Evolutionary conservation across 2,888 invertebrate species (phyloP).

Genomic region (Sericinus montela): DNA sequence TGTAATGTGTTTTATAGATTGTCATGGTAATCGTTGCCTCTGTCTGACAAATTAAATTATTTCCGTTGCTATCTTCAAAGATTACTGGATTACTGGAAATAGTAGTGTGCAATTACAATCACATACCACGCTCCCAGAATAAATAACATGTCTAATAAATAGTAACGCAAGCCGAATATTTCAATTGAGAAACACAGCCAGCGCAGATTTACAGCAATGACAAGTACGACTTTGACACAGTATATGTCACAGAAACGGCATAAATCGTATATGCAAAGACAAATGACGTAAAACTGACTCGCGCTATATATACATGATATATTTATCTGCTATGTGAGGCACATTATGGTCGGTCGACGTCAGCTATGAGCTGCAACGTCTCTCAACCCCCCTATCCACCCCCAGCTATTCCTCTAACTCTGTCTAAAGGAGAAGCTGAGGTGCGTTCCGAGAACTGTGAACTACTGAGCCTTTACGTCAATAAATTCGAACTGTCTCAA

Average conservation of each 20-base stretch:
- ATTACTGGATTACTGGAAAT: no score
- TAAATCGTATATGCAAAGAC: neutral
- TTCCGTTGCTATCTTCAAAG: no score
- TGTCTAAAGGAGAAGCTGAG: constrained; percentile 14
- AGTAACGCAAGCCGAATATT: neutral
- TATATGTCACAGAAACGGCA: neutral
- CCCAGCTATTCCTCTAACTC: constrained; percentile 2
- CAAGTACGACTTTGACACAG: neutral
- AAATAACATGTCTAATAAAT: neutral
- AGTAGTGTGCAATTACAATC: no score
- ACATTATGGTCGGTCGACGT: constrained; percentile 29
- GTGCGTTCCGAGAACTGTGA: constrained; percentile 9
- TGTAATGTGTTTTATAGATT: no score
- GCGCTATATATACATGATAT: neutral
- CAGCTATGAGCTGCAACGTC: constrained; percentile 36
- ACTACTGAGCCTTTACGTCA: neutral
- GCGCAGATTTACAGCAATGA: neutral
- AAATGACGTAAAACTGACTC: constrained; percentile 5
- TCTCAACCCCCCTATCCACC: constrained; percentile 20
- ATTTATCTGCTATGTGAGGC: constrained; percentile 18
- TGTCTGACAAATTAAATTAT: no score
- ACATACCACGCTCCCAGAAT: neutral
- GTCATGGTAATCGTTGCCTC: no score
- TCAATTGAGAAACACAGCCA: neutral
- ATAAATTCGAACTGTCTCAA: constrained; percentile 4